Evolutionary conservation across 2,113 vertebrate genomes (phyloP).

Genomic region (Neogobius melanostomus): DNA sequence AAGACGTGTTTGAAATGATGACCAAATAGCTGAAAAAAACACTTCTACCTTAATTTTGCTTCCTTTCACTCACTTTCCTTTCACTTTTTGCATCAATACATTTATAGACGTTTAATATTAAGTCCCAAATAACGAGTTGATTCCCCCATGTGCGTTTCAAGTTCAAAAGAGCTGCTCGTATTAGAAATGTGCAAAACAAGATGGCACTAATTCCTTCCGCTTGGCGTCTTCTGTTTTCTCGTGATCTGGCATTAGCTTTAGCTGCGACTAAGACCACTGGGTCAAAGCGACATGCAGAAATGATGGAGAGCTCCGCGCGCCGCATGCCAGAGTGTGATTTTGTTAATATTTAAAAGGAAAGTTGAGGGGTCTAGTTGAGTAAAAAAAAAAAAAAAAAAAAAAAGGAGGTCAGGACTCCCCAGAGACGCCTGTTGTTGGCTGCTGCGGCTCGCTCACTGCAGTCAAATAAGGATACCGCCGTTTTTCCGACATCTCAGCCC

Average conservation of each 20-base stretch:
- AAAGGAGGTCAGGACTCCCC: conserved; percentile 34
- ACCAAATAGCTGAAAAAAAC: too few species aligned
- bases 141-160: too few species aligned
- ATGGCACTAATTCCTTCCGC: not conserved
- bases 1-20: too few species aligned
- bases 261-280: not conserved
- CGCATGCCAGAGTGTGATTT: conserved; percentile 25
- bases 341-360: not conserved
- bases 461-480: conserved; percentile 32
- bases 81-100: too few species aligned
- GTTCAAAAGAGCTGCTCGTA: too few species aligned
- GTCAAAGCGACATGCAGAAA: conserved; percentile 16
- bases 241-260: not conserved
- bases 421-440: conserved; percentile 21
- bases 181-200: not conserved
- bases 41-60: too few species aligned
- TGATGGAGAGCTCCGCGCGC: conserved; percentile 6
- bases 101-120: too few species aligned
- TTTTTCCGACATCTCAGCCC: conserved; percentile 12
- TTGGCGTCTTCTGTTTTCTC: not conserved
- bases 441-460: conserved; percentile 27
- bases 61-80: too few species aligned
- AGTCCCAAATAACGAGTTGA: too few species aligned
- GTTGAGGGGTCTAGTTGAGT: not conserved
- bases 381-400: conserved; percentile 9